phyloP scores from a whole-genome alignment of 2,888 invertebrate species.

The Acleris emargana region DNA sequence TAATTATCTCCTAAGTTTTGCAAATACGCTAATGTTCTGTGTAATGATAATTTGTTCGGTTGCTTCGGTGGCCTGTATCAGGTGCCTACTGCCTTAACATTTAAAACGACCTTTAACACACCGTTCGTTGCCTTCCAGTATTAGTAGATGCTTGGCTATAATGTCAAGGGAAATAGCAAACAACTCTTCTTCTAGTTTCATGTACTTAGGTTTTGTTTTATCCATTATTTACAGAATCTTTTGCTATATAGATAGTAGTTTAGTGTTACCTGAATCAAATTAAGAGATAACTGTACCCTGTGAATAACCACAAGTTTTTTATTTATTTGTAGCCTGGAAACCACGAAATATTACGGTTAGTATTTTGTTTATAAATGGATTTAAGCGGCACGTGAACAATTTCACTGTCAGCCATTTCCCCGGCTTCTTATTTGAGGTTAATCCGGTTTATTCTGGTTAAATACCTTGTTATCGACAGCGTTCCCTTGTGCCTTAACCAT shows the following conservation, averaged over 20 bases:
- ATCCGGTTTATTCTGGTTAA: slow-evolving; percentile 37
- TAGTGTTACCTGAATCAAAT: background rate
- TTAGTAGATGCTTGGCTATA: slow-evolving; percentile 42
- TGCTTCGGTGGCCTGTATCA: slow-evolving; percentile 2
- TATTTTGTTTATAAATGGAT: slow-evolving; percentile 33
- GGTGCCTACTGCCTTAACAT: slow-evolving; percentile 41
- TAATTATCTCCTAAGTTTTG: no score
- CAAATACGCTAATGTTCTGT: no score
- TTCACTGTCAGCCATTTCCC: slow-evolving; percentile 36
- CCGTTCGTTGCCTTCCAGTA: slow-evolving; percentile 25
- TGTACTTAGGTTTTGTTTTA: background rate
- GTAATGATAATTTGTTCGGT: no score
- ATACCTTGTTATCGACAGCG: slow-evolving; percentile 5
- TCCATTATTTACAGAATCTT: background rate
- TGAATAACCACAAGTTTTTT: slow-evolving; percentile 11
- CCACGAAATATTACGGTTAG: slow-evolving; percentile 5
- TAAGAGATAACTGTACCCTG: slow-evolving; percentile 16
- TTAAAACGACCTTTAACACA: slow-evolving; percentile 51
- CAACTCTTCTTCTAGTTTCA: slow-evolving; percentile 5
- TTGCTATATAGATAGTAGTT: background rate
- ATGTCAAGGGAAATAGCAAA: slow-evolving; percentile 60
- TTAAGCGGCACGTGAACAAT: slow-evolving; percentile 32
- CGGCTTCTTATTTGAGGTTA: slow-evolving; percentile 50
- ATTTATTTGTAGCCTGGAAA: slow-evolving; percentile 14
- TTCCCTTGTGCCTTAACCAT: no score